Conservation (phyloP, 2,113 vertebrate species). For the zebrafish (Danio rerio) region GRCz12tu NC_133178.1:24558001-24558500, state of each 20-base stretch:
- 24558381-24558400: background rate
- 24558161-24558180: background rate
- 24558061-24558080: background rate
- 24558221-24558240: background rate
- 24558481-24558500: too few species aligned
- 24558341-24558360: background rate
- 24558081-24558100: too few species aligned
- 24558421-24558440: background rate
- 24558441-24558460: too few species aligned
- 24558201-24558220: background rate
- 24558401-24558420: background rate
- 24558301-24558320: background rate
- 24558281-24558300: background rate
- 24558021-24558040: too few species aligned
- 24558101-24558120: too few species aligned
- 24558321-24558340: background rate
- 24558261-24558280: constrained; percentile 22
- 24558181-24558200: background rate
- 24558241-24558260: background rate
- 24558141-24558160: background rate
- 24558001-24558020: too few species aligned
- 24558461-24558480: too few species aligned
- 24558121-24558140: too few species aligned
- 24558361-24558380: background rate
- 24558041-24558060: too few species aligned